Percentiles rank a stretch among this genome's conserved stretches.
Conservation (phyloP, 1,140 invertebrate genomes). For the Euschistus heros region DNA sequence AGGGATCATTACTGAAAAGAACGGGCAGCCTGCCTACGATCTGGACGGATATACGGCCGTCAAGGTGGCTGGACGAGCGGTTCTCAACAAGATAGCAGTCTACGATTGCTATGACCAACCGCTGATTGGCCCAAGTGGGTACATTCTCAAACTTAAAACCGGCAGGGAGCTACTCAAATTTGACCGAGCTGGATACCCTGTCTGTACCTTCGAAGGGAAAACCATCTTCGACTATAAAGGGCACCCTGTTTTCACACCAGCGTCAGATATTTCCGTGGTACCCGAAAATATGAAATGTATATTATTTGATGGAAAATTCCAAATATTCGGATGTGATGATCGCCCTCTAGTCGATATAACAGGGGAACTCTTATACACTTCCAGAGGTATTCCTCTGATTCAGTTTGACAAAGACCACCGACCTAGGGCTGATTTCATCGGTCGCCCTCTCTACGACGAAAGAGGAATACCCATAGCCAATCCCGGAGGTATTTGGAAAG, state of each 20-base stretch:
- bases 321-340: neutral
- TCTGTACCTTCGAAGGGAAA: neutral
- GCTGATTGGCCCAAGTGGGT: neutral
- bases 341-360: neutral
- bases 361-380: neutral
- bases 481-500: neutral
- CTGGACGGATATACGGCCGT: neutral
- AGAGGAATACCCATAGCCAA: slow-evolving; percentile 2
- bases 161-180: neutral
- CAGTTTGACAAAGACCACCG: neutral
- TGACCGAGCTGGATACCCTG: neutral
- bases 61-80: neutral
- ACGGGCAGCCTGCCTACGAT: neutral
- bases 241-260: neutral
- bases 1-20: neutral
- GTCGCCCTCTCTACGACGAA: neutral
- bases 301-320: neutral
- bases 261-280: neutral
- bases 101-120: neutral
- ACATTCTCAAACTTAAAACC: neutral
- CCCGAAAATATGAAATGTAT: neutral
- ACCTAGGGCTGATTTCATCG: neutral
- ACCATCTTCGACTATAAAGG: neutral
- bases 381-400: neutral
- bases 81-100: neutral